phyloP scores from a whole-genome alignment of 2,888 invertebrate species.

The Catotricha subobsoleta region DNA sequence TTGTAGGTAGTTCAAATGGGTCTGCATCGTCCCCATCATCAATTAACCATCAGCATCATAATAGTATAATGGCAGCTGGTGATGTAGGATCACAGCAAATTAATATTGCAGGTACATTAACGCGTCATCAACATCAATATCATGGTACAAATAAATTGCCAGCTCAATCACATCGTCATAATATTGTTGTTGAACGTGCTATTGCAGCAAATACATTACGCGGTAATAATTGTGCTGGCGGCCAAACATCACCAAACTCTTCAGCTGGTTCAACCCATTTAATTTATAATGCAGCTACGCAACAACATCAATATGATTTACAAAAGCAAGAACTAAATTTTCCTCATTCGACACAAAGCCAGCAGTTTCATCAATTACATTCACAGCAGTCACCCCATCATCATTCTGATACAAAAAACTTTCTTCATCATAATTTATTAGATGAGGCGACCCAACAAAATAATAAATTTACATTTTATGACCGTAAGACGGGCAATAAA shows the following conservation, averaged over 20 bases:
- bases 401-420: neutral
- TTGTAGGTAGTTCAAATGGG: conserved; percentile 4
- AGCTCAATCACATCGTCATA: conserved; percentile 13
- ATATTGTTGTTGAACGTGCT: conserved; percentile 19
- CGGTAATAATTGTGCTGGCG: conserved; percentile 12
- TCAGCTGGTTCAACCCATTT: conserved; percentile 26
- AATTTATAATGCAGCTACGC: neutral
- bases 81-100: neutral
- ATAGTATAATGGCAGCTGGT: neutral
- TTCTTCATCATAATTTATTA: neutral
- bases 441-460: neutral
- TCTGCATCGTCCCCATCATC: conserved; percentile 4
- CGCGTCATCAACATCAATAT: conserved; percentile 5
- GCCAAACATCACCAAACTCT: conserved; percentile 26
- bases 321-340: conserved; percentile 1
- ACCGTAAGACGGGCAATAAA: conserved; percentile 4
- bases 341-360: neutral
- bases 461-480: conserved; percentile 1
- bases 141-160: neutral
- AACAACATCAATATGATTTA: conserved; percentile 4
- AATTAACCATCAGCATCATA: conserved; percentile 2
- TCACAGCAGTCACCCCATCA: neutral
- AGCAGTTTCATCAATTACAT: conserved; percentile 3
- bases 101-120: conserved; percentile 1
- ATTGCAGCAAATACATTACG: conserved; percentile 7